phyloP scores from a whole-genome alignment of 2,113 vertebrate genomes.

The Podarcis raffonei region DNA sequence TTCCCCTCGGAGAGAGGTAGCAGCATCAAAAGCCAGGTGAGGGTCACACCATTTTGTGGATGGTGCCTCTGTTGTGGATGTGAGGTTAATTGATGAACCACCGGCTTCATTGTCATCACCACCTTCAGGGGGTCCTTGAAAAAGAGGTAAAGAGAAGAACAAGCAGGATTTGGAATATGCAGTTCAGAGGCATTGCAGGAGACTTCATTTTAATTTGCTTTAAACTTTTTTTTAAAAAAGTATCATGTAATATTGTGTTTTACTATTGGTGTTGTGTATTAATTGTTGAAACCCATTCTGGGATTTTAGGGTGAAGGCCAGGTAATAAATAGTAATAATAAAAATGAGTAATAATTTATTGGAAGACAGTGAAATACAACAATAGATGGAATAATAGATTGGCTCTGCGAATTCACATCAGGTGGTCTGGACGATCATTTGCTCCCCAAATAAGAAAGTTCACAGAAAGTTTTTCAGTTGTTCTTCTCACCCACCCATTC shows the following conservation, averaged over 20 bases:
- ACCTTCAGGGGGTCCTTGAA: constrained; percentile 50
- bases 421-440: not conserved
- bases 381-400: too few species aligned
- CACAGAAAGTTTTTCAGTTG: too few species aligned
- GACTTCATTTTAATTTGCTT: not conserved
- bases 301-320: too few species aligned
- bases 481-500: too few species aligned
- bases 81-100: fast-evolving
- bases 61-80: constrained; percentile 15
- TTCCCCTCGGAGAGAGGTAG: constrained; percentile 85
- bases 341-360: too few species aligned
- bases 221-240: too few species aligned
- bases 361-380: too few species aligned
- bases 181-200: not conserved
- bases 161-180: not conserved
- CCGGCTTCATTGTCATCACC: not conserved
- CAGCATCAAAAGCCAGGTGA: constrained; percentile 83
- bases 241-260: too few species aligned
- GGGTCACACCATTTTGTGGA: constrained; percentile 82
- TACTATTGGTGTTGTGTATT: too few species aligned
- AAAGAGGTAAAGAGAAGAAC: not conserved
- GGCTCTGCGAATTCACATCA: not conserved
- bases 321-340: too few species aligned
- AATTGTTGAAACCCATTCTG: too few species aligned
- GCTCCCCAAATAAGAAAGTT: too few species aligned